These are phyloP conservation scores for Halisarca cf. caerulea DNA, from an alignment of 37 sponge, comb jelly and placozoan species.

Conservation along the genomic window DNA sequence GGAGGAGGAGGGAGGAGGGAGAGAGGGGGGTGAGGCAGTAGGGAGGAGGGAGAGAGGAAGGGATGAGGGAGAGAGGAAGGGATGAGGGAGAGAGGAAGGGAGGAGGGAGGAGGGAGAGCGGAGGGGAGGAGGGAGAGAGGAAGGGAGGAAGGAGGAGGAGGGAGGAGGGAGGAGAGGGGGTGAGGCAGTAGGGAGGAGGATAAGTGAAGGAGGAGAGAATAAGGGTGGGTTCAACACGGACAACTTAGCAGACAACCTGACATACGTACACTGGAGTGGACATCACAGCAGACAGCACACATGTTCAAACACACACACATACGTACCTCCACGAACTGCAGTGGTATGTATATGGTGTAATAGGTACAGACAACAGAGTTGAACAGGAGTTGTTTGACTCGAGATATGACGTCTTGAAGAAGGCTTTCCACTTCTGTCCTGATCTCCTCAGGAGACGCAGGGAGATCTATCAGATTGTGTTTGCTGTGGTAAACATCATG, in stretches of 20 bases:
- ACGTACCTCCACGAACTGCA: conserved; percentile 81
- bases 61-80: background rate
- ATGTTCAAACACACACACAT: background rate
- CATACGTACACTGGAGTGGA: too few species aligned
- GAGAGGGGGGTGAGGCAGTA: too few species aligned
- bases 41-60: background rate
- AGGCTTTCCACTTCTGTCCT: conserved; percentile 64
- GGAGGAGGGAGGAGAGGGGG: background rate
- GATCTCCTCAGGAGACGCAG: conserved; percentile 60
- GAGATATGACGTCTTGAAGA: conserved; percentile 52
- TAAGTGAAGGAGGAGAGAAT: too few species aligned
- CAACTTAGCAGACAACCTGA: too few species aligned
- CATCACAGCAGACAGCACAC: background rate
- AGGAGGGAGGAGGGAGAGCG: background rate
- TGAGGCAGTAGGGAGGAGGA: too few species aligned
- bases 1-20: background rate
- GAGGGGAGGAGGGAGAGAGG: background rate
- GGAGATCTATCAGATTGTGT: conserved; percentile 7
- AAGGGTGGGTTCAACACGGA: too few species aligned
- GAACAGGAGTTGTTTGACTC: conserved; percentile 82
- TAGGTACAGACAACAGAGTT: conserved; percentile 83
- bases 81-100: background rate
- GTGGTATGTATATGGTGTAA: conserved; percentile 76
- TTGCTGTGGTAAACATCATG: background rate
- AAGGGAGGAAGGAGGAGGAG: background rate